Evolutionary conservation across 2,113 vertebrate genomes (phyloP), one percentile per base, ranked within the genome.

Genomic region (Ramphastos sulfuratus): DNA sequence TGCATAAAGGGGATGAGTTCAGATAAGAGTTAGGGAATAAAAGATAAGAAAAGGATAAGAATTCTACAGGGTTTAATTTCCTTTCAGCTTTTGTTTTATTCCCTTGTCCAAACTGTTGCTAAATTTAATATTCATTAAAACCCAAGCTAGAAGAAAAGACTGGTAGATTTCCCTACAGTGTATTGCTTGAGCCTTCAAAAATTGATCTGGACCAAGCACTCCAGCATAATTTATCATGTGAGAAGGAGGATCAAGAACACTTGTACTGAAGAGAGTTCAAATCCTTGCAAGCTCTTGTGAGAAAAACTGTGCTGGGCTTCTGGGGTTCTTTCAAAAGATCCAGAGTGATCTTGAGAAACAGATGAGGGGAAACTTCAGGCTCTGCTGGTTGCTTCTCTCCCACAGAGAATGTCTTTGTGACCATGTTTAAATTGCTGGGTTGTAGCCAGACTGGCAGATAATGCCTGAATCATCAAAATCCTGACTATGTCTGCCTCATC

Each of bases 11-110:
- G 25, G 60, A 31, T 56, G 78, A 87, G 70, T 66, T 74, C 82
- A 92, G 96, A 97, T 97, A 97, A 96, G 90, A 95, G 20, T 27
- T 64, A 95, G 70, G 63, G 78, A 81, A 85, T 70, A 96, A 87
- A 67, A 94, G 93, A 96, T 96, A 93, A 95, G 82, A 94, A 83
- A 92, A 77, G 89, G 89, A 95, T 97, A 96, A 97, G 93, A 96
- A 95, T 95, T 94, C 89, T 97, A 96, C 94, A 95, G 96, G 58
- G 66, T 97, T 96, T 95, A 96, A 98, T 98, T 98, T 98, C 96
- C 95, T 97, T 96, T 97, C 64, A 80, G 73, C 25, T 70, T 95
- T 66, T 55, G 35, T 67, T 69, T 70, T 71, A 39, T 63, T 80
- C 79, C 39, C 85, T 94, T 93, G 44, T 89, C 66, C 92, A 84